Percentiles rank a stretch among this genome's conserved stretches.
phyloP scores from a whole-genome alignment of 2,797 vertebrate species.

The Xerus rutilus region DNA sequence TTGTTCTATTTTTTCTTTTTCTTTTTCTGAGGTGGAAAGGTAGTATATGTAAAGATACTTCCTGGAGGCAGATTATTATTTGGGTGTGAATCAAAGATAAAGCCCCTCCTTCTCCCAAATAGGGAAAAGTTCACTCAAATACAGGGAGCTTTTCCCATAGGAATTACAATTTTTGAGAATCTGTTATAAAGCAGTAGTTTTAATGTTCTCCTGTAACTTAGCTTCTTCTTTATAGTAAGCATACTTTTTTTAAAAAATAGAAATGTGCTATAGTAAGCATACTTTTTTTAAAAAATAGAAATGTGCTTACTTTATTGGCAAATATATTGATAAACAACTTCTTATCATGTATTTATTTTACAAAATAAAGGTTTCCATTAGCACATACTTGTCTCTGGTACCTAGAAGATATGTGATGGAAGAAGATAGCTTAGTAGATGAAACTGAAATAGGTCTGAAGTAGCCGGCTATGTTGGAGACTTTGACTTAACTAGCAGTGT shows the following conservation, averaged over 20 bases:
- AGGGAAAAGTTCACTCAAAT: constrained; percentile 2
- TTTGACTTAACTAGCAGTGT: not conserved
- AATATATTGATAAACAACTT: constrained; percentile 22
- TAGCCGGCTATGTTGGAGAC: not conserved
- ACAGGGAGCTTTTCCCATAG: not conserved
- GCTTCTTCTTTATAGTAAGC: constrained; percentile 41
- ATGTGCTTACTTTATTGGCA: not conserved
- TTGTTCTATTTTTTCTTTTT: not conserved
- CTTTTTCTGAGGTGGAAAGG: not conserved
- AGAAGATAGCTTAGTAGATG: not conserved
- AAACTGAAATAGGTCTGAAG: not conserved
- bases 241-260: not conserved
- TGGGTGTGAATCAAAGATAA: constrained; percentile 24
- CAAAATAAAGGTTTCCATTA: not conserved
- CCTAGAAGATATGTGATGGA: not conserved
- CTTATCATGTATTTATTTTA: constrained; percentile 2
- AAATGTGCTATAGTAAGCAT: not conserved
- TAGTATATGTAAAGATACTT: not conserved
- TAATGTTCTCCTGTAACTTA: constrained; percentile 35
- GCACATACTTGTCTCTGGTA: not conserved
- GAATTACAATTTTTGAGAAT: constrained; percentile 21
- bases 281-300: not conserved
- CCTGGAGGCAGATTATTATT: not conserved
- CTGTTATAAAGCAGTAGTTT: not conserved
- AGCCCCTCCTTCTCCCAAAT: not conserved